Evolutionary conservation across 2,797 vertebrate species (phyloP).

Genomic region (Neoniphon sammara): DNA sequence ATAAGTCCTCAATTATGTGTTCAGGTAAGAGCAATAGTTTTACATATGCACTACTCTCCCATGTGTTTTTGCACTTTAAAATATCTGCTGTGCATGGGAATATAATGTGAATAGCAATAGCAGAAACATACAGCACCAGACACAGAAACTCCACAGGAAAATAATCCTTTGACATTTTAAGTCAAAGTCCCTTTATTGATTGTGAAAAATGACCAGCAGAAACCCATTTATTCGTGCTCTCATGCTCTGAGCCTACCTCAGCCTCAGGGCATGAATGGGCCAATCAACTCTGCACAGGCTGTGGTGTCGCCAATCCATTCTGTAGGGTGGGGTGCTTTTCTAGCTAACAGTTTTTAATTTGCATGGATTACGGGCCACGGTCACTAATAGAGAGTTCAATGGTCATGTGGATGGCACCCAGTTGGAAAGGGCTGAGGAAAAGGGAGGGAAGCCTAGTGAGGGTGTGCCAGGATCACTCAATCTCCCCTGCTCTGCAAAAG

Average conservation of each 20-base stretch:
- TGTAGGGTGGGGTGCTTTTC: slow-evolving; percentile 37
- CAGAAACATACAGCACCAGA: not conserved
- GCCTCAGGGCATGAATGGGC: slow-evolving; percentile 34
- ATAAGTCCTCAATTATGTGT: too few relatives aligned
- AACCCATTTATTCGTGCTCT: slow-evolving; percentile 54
- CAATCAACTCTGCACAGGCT: slow-evolving; percentile 44
- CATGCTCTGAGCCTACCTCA: slow-evolving; percentile 35
- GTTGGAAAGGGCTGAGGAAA: slow-evolving; percentile 51
- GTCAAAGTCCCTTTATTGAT: slow-evolving; percentile 20
- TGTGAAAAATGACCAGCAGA: slow-evolving; percentile 39
- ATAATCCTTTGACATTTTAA: slow-evolving; percentile 9
- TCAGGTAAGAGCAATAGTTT: too few relatives aligned
- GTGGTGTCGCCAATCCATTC: slow-evolving; percentile 42
- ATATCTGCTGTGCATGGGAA: not conserved
- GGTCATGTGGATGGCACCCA: slow-evolving; percentile 69
- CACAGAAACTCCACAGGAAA: slow-evolving; percentile 9
- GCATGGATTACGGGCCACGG: slow-evolving; percentile 36
- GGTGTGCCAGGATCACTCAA: slow-evolving; percentile 56
- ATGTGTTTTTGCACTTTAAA: not conserved
- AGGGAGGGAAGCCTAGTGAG: slow-evolving; percentile 31
- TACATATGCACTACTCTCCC: too few relatives aligned
- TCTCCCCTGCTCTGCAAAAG: slow-evolving; percentile 38
- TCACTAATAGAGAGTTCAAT: slow-evolving; percentile 45
- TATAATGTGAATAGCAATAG: not conserved
- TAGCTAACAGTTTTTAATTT: slow-evolving; percentile 59